phyloP scores from a whole-genome alignment of 1,140 invertebrate species.

The Saccostrea echinata region DNA sequence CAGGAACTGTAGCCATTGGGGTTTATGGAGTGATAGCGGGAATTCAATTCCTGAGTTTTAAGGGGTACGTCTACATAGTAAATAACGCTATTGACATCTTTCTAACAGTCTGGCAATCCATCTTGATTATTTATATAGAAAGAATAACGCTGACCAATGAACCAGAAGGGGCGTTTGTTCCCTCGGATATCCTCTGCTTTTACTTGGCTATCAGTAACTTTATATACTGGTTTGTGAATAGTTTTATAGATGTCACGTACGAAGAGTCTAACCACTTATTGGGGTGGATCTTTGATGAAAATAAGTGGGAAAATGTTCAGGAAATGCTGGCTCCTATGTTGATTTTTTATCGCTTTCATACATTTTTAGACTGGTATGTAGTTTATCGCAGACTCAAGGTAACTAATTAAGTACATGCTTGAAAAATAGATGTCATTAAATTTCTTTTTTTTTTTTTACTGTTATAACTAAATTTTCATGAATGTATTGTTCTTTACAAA shows the following conservation, averaged over 20 bases:
- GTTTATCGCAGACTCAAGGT: background rate
- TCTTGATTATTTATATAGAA: conserved; percentile 2
- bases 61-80: background rate
- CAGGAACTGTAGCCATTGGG: background rate
- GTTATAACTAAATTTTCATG: too few species aligned
- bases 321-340: background rate
- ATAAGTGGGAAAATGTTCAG: background rate
- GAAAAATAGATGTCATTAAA: too few species aligned
- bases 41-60: background rate
- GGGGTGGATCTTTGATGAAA: background rate
- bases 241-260: conserved; percentile 17
- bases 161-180: background rate
- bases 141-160: background rate
- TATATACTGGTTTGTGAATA: conserved; percentile 19
- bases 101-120: background rate
- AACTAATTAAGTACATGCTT: background rate
- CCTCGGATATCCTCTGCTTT: background rate
- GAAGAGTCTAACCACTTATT: background rate
- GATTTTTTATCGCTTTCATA: conserved; percentile 40
- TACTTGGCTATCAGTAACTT: conserved; percentile 26
- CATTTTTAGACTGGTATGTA: conserved; percentile 19
- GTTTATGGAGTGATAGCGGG: background rate
- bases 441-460: too few species aligned
- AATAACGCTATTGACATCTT: background rate
- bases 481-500: too few species aligned